Percentiles rank a stretch among this genome's conserved stretches.
Evolutionary conservation across 2,797 vertebrate genomes (phyloP).

Genomic region (Schizopygopsis pylzovi): DNA sequence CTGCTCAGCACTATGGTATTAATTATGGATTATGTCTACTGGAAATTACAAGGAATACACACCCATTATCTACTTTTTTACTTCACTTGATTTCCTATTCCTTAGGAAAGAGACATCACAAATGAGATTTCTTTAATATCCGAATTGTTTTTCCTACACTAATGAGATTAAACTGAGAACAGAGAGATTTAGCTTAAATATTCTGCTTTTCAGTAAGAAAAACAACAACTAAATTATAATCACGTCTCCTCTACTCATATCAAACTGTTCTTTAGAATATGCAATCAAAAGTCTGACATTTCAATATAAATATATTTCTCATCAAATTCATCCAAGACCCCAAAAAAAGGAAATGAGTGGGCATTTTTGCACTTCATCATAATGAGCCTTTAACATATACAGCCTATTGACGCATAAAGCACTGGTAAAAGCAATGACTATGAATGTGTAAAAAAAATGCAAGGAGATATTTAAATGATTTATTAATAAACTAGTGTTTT

Average conservation of each 20-base stretch:
- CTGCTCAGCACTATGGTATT: background rate
- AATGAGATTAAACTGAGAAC: background rate
- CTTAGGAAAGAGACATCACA: background rate
- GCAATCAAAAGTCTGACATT: background rate
- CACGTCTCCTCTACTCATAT: background rate
- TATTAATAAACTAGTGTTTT: background rate
- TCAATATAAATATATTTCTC: background rate
- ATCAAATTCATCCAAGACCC: background rate
- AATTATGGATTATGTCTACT: slow-evolving; percentile 16
- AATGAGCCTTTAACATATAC: background rate
- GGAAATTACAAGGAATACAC: slow-evolving; percentile 3
- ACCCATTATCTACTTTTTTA: background rate
- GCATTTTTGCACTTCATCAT: background rate
- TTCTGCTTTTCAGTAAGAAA: background rate
- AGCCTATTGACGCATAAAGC: background rate
- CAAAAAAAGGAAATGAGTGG: background rate
- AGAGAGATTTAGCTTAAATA: background rate
- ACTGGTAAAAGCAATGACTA: background rate
- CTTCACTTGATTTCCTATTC: background rate
- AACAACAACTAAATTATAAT: background rate
- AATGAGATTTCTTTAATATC: slow-evolving; percentile 13
- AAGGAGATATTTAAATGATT: background rate
- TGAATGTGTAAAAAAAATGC: background rate
- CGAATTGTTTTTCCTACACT: background rate
- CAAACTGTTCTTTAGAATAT: background rate